Evolutionary conservation across 2,888 invertebrate species (phyloP).

Genomic region (Tanytarsus gracilentus): DNA sequence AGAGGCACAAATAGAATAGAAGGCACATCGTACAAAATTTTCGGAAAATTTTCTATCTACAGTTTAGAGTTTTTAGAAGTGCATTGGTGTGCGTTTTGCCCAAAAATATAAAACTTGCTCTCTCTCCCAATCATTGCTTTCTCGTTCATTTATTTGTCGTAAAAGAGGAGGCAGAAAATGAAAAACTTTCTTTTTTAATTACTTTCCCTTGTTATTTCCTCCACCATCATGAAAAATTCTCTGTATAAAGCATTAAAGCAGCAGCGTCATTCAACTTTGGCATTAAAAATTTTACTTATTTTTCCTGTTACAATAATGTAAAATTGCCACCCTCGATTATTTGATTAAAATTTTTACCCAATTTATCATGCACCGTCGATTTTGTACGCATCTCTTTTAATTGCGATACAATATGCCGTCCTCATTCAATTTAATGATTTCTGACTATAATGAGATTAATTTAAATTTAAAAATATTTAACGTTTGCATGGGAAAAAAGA

Average conservation of each 20-base stretch:
- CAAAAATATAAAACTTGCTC: slow-evolving; percentile 1
- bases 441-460: no score
- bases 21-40: neutral
- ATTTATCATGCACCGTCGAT: slow-evolving; percentile 29
- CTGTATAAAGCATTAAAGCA: no score
- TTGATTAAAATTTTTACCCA: slow-evolving; percentile 9
- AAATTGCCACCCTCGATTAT: neutral
- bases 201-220: slow-evolving; percentile 16
- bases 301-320: neutral
- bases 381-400: slow-evolving; percentile 22
- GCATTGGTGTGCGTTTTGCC: slow-evolving; percentile 24
- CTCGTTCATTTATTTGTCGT: no score
- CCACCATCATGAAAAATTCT: neutral
- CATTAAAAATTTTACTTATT: no score
- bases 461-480: no score
- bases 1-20: slow-evolving; percentile 5
- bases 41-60: slow-evolving; percentile 14
- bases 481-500: no score
- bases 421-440: neutral
- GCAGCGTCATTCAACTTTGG: no score
- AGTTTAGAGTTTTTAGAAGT: neutral
- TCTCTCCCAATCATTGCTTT: no score
- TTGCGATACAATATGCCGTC: slow-evolving; percentile 22
- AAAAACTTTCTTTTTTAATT: slow-evolving; percentile 18
- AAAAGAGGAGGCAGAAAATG: no score